Base-by-base conservation (phyloP, 2,888 invertebrate genomes). In the Himalopsyche anomala region DNA sequence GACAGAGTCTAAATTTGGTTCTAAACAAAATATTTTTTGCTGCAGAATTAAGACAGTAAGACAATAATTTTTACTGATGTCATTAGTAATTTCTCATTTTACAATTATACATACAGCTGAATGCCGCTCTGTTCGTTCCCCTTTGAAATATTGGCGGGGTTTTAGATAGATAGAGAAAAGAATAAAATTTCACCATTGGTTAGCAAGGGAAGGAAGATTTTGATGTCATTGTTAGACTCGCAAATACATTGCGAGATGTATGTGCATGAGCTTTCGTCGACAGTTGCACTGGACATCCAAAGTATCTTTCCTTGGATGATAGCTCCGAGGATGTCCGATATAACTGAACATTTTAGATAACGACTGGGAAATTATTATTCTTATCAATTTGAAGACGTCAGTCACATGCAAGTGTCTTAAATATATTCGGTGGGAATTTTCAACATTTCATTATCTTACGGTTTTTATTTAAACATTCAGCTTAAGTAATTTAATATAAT, bases 161-260 rank as follows among this genome's bases (percentile, higher is more conserved):
- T 81, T 54, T 81, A 12, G 84, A 81, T 81, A 69, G 84, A 85
- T 17, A 56, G 81, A 42, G 54, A 51, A 81, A 80, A 51, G 69
- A 45, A 62, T 51, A 51, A 62, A 5, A 62, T 62, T 51, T n/a
- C 19, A 11, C 5, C 62, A 62, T 62, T 28, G 1, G 45, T 36
- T 36, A 56, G 55, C 12, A 51, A 42, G 38, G 82, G 82, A 81
- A 51, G 82, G 54, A 40, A 81, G 51, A 74, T 28, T 85, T 82
- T 83, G 79, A 40, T 83, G 86, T 86, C 86, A 83, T 86, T 83
- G 86, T 83, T 83, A 56, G 83, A 83, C 54, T 86, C 15, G 86
- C 83, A 86, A 83, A 86, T 86, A 83, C 86, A 86, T 83, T 80
- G 15, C 2, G 15, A 82, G 55, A 38, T 56, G 55, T 38, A 82